These are phyloP conservation scores for Acyrthosiphon pisum DNA, from an alignment of 1,140 invertebrate species.

Conservation along the genomic window DNA sequence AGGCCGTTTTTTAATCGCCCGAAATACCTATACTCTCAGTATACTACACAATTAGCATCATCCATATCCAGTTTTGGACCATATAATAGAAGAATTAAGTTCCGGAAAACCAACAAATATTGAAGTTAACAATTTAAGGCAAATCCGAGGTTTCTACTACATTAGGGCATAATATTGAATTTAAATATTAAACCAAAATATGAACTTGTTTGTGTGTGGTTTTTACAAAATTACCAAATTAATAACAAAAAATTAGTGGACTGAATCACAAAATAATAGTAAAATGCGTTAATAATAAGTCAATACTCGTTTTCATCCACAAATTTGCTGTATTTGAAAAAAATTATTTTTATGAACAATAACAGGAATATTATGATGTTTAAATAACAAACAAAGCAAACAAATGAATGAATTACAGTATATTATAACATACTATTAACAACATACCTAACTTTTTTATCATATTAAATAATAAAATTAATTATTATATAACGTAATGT, in stretches of 20 bases:
- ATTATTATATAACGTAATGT: neutral
- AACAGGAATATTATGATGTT: neutral
- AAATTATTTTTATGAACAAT: neutral
- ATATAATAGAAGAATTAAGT: neutral
- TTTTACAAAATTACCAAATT: neutral
- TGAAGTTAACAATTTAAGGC: neutral
- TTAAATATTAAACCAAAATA: neutral
- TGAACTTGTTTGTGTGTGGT: neutral
- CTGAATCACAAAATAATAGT: neutral
- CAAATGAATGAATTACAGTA: neutral
- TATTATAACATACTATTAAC: neutral
- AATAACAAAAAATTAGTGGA: neutral
- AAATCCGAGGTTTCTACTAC: neutral
- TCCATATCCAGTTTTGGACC: neutral
- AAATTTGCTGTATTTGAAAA: neutral
- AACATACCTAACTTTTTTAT: neutral
- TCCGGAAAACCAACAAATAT: neutral
- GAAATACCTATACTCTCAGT: neutral
- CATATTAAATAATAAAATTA: neutral
- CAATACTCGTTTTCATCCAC: neutral
- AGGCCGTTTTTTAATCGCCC: neutral
- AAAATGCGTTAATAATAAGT: neutral
- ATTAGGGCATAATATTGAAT: neutral
- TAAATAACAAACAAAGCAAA: neutral
- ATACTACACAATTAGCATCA: neutral